Evolutionary conservation across 2,888 invertebrate genomes (phyloP), one percentile per base, ranked within the genome.

Genomic region (Mongoloraphidia duomilia): DNA sequence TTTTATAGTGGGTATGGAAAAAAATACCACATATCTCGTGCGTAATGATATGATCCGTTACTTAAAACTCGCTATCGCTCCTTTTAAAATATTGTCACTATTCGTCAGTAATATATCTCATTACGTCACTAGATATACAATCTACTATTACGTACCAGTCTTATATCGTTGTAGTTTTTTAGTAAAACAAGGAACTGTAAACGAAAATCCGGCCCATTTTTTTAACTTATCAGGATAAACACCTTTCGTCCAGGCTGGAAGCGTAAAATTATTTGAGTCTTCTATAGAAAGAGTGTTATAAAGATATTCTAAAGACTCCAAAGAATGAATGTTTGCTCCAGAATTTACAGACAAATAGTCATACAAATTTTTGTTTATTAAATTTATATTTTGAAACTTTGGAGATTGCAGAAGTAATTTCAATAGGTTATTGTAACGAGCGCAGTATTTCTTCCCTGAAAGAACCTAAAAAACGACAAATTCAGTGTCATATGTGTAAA

Each of bases 261-360:
- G 56, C 12, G 62, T 65, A 14, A 60, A 64, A 55, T 85, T 84
- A 54, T 82, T 76, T 3, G 76, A 55, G 2, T 62, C 60, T 67
- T 89, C 88, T 49, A 89, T 85, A 40, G 67, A 74, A 4, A 89
- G 65, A 1, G 72, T 76, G 58, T 78, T 80, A 59, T 81, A 86
- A 10, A 89, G 64, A 52, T 73, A 76, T 52, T 76, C 70, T 1
- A 82, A 68, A 33, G 69, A 68, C 54, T 70, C 61, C 41, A 82
- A 69, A 46, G 72, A 69, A 11, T 70, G 66, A 0, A 89, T 65
- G 39, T 65, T 63, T 40, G 60, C 65, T 0, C 88, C 88, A 0
- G 82, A 68, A 55, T 82, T 64, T n/a, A 72, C 63, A 0, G 79
- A 72, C 39, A 90, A 62, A 61, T 82, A 82, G 53, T 73, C 63